Base-by-base conservation (phyloP, 2,888 invertebrate species). In the Corbicula japonica region DNA sequence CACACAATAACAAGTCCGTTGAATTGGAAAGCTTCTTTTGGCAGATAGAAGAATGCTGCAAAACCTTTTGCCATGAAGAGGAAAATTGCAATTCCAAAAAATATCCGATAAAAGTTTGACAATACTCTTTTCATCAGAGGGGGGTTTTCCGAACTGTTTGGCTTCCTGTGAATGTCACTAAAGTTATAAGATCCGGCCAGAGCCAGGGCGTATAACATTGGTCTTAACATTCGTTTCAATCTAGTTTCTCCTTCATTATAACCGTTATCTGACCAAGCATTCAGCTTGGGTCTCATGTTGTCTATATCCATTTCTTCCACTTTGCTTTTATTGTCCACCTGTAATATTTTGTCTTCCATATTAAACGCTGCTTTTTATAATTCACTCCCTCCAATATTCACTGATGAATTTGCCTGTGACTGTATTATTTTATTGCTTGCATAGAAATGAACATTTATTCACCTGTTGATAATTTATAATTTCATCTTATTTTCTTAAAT, bases 111-210 rank as follows among this genome's bases (percentile, higher is more conserved):
- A 6, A 50, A 18, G 8, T 28, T 21, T 3, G 66, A 73, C 15
- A 65, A 12, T 4, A 60, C 50, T 23, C 32, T 32, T n/a, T 58
- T 46, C 18, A 58, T 41, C 4, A 30, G 23, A 30, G 30, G 34
- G 12, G 38, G 34, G 15, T 62, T 21, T 21, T 28, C 10, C 0
- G n/a, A n/a, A n/a, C n/a, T 38, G 48, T 1, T 18, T 6, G 23
- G 21, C 41, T n/a, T n/a, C 12, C 28, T n/a, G 28, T 35, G n/a
- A 26, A 76, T 34, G 32, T 76, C 63, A 23, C 48, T 56, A 23
- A 76, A 76, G 35, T 56, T 76, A 50, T 70, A 69, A 38, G 58
- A 56, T 15, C 76, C 76, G 34, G 32, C 23, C 15, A 70, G 6
- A 6, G 76, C 70, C 50, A 76, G 15, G 26, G n/a, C 41, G 26